phyloP scores from a whole-genome alignment of 1,140 invertebrate species.

The Aplysia californica region DNA sequence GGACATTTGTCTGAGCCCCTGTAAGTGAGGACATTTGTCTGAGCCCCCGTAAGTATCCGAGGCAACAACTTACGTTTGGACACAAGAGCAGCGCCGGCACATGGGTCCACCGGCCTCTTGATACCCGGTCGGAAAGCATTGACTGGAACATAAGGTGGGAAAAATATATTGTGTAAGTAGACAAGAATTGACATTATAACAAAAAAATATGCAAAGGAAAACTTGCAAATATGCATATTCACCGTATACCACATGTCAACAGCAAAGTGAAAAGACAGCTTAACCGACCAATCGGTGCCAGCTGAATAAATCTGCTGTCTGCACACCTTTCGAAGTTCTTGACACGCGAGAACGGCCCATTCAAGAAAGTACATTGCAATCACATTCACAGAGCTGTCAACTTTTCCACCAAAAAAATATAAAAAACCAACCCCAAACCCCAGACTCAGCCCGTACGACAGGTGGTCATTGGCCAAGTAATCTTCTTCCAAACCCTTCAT shows the following conservation, averaged over 20 bases:
- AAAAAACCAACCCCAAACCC: too few species aligned
- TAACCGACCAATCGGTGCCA: not conserved
- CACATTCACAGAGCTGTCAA: too few species aligned
- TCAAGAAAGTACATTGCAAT: too few species aligned
- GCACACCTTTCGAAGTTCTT: not conserved
- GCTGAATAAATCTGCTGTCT: not conserved
- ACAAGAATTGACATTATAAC: not conserved
- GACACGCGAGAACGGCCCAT: too few species aligned
- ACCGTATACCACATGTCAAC: not conserved
- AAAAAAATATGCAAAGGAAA: not conserved
- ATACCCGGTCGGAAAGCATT: conserved; percentile 55
- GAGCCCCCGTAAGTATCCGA: not conserved
- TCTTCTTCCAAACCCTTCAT: too few species aligned
- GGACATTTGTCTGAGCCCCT: not conserved
- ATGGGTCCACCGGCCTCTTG: conserved; percentile 30
- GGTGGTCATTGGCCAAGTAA: too few species aligned
- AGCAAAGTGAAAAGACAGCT: not conserved
- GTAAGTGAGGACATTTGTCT: not conserved
- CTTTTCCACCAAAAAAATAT: too few species aligned
- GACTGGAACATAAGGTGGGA: conserved; percentile 34
- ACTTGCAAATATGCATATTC: not conserved
- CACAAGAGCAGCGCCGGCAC: not conserved
- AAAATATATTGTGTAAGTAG: not conserved
- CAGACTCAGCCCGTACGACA: too few species aligned
- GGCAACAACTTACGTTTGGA: not conserved